Evolutionary conservation across 2,113 vertebrate genomes (phyloP), one percentile per base, ranked within the genome.

Genomic region (Chascanopsetta lugubris): DNA sequence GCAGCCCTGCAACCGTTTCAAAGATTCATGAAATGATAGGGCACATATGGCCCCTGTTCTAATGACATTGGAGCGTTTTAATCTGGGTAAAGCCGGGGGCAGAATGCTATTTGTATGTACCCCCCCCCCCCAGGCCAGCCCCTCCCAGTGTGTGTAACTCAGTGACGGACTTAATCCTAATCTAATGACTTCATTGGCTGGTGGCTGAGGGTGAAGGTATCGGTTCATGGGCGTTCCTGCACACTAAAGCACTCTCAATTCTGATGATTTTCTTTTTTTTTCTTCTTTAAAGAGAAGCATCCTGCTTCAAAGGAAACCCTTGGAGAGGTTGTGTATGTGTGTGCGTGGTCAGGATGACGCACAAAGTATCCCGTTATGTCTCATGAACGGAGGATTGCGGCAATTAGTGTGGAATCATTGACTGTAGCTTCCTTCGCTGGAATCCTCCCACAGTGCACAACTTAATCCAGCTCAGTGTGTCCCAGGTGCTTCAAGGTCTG

Each of bases 91-190:
- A 91, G 85, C 88, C 75, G 27, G 59, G 68, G 69, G 84, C 84
- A 83, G 87, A 88, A 88, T 86, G 88, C 81, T 91, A 88, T 87
- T 88, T 89, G 77, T 85, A 89, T 80, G n/a, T n/a, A n/a, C n/a
- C n/a, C n/a, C n/a, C n/a, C 83, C 78, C 78, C 83, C 77, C 81
- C 86, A 77, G 75, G 60, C 66, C 66, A n/a, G 71, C 85, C 86
- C 74, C 77, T 87, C 83, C 80, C 82, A 79, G 59, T 53, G 45
- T 65, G 69, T 79, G 80, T 88, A 82, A 81, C 79, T 88, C 82
- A 88, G 72, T 73, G 68, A 84, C 72, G 77, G 78, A 84, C 82
- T 87, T 92, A 90, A 92, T 89, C 89, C 87, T 82, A 86, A 87
- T 89, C 86, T 91, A 91, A 91, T 86, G 85, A 86, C 72, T 83